Evolutionary conservation across 2,888 invertebrate genomes (phyloP), one percentile per base, ranked within the genome.

Genomic region (Leptopilina drosophilae): DNA sequence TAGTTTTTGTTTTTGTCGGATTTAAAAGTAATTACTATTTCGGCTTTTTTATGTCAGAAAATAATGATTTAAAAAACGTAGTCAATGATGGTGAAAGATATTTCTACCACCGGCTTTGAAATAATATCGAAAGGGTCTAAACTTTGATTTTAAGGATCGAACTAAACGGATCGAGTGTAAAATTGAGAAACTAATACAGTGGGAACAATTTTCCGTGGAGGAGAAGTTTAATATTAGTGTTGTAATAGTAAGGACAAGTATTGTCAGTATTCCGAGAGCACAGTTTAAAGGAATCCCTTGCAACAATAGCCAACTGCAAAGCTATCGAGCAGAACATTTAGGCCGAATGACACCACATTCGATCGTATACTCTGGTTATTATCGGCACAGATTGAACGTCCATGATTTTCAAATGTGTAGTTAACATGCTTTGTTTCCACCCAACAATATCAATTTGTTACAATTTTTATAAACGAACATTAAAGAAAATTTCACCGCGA

Each of bases 311-410:
- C 86, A 86, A 87, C 85, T 82, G 67, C 64, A 85, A 77, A 20
- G 8, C 83, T 33, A 26, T 40, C 66, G 76, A 77, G 77, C 64
- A 65, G 69, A 77, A 78, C 76, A 76, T 77, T 83, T 82, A 80
- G 82, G 75, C 64, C 82, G 77, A 82, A 80, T 87, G 85, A 86
- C 87, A 84, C 84, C 84, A 86, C 84, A 84, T 85, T 81, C 80
- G 84, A 85, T 82, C 86, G 84, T 86, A 87, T 85, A 79, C 84
- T 79, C 77, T 78, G 83, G 87, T 87, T 87, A 87, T 87, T 87
- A 84, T 84, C 40, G 82, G 84, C 85, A 84, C 82, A 84, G 86
- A 87, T 86, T 86, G 84, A 82, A 84, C 84, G 83, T 84, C 82
- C 81, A 85, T 83, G 81, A 81, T 81, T 84, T 80, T n/a, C 20